These are phyloP conservation scores for Oopsacas minuta DNA, from an alignment of 37 sponge, comb jelly and placozoan species.

Conservation along the genomic window DNA sequence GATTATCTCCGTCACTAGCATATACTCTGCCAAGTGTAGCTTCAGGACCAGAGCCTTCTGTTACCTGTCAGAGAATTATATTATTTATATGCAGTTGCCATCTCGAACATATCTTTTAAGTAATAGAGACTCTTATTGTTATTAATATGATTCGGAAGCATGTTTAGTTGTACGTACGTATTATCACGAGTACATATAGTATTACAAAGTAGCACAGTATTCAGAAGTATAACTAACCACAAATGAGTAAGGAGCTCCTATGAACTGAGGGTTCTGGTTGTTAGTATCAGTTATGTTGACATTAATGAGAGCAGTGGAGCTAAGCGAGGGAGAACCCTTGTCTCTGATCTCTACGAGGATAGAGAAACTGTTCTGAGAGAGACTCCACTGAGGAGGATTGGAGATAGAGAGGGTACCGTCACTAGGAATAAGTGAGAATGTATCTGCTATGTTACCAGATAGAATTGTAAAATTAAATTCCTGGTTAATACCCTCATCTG, in stretches of 20 bases:
- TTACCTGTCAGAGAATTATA: not conserved
- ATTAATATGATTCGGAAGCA: too few relatives aligned
- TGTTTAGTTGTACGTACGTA: too few relatives aligned
- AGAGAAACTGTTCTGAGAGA: not conserved
- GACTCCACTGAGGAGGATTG: not conserved
- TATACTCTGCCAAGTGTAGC: not conserved
- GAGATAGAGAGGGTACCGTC: constrained; percentile 1
- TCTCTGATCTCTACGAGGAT: not conserved
- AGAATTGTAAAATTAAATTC: not conserved
- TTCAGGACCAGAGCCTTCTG: not conserved
- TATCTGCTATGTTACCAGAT: not conserved
- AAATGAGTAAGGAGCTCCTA: not conserved
- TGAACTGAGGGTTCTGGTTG: constrained; percentile 7
- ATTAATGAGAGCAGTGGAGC: not conserved
- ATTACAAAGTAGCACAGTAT: not conserved
- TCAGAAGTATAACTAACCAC: not conserved
- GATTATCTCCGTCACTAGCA: constrained; percentile 41
- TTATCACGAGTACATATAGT: not conserved
- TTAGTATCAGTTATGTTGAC: constrained; percentile 18
- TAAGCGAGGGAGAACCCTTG: constrained; percentile 3
- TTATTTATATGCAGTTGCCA: too few relatives aligned
- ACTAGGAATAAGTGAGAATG: constrained; percentile 1
- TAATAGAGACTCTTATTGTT: too few relatives aligned
- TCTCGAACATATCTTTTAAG: too few relatives aligned
- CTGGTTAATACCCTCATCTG: not conserved